Evolutionary conservation across 2,888 invertebrate species (phyloP), one percentile per base, ranked within the genome.

Genomic region (Apocheima hispidaria): DNA sequence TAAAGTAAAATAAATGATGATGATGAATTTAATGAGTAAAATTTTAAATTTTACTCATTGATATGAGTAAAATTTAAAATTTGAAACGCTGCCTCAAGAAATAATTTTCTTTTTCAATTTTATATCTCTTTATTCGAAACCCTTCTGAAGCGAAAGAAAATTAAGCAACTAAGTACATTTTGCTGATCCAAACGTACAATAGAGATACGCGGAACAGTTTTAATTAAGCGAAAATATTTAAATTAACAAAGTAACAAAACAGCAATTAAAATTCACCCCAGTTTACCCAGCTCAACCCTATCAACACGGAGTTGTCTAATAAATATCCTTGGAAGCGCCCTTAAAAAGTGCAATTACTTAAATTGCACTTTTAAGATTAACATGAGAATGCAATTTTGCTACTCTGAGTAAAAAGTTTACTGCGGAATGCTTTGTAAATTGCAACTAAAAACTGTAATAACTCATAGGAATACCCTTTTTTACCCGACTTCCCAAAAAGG

Each of bases 151-250:
- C 20, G 9, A 18, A 28, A 46, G 41, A 50, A 38, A 52, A 55
- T 59, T 51, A 56, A 63, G 50, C 40, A 59, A 55, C 10, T n/a
- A n/a, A n/a, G n/a, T 40, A 26, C 58, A 46, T 55, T 59, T 43
- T 6, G 57, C 60, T 58, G 53, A 60, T 67, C 53, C 55, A 63
- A 51, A 62, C 66, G 60, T 60, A 70, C 72, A 77, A 79, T 82
- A 74, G 78, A 82, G 77, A 78, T 70, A 75, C 69, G 71, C 69
- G 66, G 59, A 78, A 77, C 76, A 75, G 72, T 80, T 86, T 86
- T 85, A 88, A 87, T 86, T 86, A 85, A 86, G 79, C 75, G 73
- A 79, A 70, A 84, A 87, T 84, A 86, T 86, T 87, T 80, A 82
- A 84, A 86, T 82, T 81, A 86, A 84, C 82, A 79, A 78, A 78